phyloP scores from a whole-genome alignment of 2,797 vertebrate species.

The Crocodylus rhombifer region DNA sequence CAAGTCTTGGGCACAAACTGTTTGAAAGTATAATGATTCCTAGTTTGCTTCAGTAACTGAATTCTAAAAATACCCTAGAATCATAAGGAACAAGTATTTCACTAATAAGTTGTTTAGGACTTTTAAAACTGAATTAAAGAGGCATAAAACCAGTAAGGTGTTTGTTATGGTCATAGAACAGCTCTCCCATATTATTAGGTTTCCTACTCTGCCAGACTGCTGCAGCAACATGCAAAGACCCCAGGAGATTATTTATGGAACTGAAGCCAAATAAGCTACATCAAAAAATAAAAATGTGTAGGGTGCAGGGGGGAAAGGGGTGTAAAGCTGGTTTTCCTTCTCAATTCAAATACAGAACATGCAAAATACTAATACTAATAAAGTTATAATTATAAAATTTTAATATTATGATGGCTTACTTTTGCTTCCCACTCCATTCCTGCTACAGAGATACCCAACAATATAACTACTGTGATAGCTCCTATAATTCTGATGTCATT shows the following conservation, averaged over 20 bases:
- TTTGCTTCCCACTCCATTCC: conserved; percentile 99
- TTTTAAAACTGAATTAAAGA: not conserved
- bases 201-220: not conserved
- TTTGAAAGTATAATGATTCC: not conserved
- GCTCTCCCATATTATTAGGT: not conserved
- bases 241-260: not conserved
- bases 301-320: not conserved
- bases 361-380: not conserved
- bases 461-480: conserved; percentile 92
- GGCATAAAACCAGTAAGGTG: not conserved
- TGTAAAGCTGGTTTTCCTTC: not conserved
- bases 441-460: conserved; percentile 96
- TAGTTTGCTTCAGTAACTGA: not conserved
- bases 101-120: not conserved
- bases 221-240: not conserved
- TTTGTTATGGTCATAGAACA: not conserved
- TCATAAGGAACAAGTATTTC: not conserved
- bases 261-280: not conserved
- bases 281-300: not conserved
- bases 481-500: conserved; percentile 97
- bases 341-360: not conserved
- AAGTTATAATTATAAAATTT: not conserved
- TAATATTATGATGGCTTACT: conserved; percentile 78
- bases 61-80: not conserved
- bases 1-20: not conserved